Base-by-base conservation (phyloP, 2,113 vertebrate species). In the Ammodytes dubius region DNA sequence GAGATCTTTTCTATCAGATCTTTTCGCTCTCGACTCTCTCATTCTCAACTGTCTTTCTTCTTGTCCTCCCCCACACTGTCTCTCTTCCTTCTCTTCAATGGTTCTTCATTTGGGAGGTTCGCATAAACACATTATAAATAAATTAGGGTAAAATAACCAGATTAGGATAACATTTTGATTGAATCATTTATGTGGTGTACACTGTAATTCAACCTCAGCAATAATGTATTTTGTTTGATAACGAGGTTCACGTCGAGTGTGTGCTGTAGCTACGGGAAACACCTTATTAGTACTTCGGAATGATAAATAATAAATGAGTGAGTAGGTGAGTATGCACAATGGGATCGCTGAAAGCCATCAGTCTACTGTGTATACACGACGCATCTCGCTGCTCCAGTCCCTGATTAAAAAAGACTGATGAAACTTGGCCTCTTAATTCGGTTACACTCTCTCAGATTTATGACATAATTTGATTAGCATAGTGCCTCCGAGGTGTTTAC, bases 231-330 rank as follows among this genome's bases (percentile, higher is more conserved):
- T 78, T 83, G 76, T 81, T 75, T 82, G 46, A 45, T 82, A 79
- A 84, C 82, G 63, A 79, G 69, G 56, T 82, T 77, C 66, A 69
- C 76, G 69, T 66, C 2, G 17, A 65, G 64, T 75, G 79, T 43
- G 70, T 60, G 56, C 54, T 57, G 61, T 37, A 83, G 89, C 84
- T 68, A 67, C 63, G 77, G 89, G 79, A 89, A 84, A 83, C 70
- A 67, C 78, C 79, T 86, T 81, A 81, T 83, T 89, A 89, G 79
- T 13, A 0, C 57, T 7, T n/a, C 72, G 12, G 42, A 70, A 54
- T 86, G 64, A 82, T 83, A 74, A 86, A 91, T 86, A 84, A 90
- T 79, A 83, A 77, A 88, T 27, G 77, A 85, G 75, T 14, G 58
- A 78, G 87, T 77, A 67, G 82, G 81, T 61, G 82, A 83, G 74